Conservation (phyloP, 2,797 vertebrate species). For the Sitta carolinensis region DNA sequence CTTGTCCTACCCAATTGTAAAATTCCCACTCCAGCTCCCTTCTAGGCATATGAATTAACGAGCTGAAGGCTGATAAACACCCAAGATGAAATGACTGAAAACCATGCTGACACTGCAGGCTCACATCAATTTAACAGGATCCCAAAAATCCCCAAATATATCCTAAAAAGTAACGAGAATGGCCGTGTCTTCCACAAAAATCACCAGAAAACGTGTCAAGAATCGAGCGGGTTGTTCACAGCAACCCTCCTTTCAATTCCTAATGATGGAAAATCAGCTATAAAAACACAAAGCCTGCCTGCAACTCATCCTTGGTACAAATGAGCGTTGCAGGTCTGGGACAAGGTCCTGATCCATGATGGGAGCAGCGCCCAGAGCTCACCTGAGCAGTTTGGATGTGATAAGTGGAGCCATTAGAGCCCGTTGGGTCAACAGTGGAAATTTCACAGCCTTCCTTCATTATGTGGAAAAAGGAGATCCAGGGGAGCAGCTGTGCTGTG, state of each 20-base stretch:
- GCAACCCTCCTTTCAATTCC: not conserved
- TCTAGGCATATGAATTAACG: accelerated
- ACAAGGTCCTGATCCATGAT: not conserved
- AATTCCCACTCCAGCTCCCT: not conserved
- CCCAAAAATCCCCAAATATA: not conserved
- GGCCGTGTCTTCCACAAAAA: accelerated
- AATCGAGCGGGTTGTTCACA: not conserved
- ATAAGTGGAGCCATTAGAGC: not conserved
- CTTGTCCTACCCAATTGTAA: not conserved
- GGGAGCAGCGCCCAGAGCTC: not conserved
- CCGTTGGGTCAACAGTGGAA: not conserved
- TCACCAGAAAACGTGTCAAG: not conserved
- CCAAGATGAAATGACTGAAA: not conserved
- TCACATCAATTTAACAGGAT: not conserved
- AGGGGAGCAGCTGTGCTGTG: not conserved
- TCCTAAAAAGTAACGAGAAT: not conserved
- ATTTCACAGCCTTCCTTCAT: slow-evolving; percentile 3
- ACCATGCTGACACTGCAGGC: too few relatives aligned
- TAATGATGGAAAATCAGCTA: not conserved
- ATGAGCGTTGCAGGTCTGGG: not conserved
- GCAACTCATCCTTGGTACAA: not conserved
- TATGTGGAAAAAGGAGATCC: not conserved
- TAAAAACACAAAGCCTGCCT: not conserved
- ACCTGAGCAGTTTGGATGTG: not conserved
- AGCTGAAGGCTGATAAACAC: not conserved